phyloP scores from a whole-genome alignment of 2,113 vertebrate species.

The Sterrhoptilus dennistouni region DNA sequence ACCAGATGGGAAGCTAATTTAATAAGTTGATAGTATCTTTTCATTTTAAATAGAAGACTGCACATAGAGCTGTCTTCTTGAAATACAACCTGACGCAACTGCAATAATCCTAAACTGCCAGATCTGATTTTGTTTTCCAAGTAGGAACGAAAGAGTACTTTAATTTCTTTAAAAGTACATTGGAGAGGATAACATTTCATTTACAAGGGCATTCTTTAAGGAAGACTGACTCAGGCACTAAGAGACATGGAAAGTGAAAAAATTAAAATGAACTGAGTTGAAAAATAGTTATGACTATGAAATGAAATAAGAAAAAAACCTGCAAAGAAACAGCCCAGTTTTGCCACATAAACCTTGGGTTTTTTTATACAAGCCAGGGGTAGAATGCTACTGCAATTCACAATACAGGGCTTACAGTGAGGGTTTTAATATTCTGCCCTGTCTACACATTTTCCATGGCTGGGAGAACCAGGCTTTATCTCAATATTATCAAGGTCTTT shows the following conservation, averaged over 20 bases:
- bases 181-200: slow-evolving; percentile 31
- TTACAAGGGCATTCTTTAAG: slow-evolving; percentile 23
- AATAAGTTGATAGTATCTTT: slow-evolving; percentile 63
- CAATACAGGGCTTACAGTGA: neutral
- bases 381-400: neutral
- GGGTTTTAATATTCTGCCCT: neutral
- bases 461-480: neutral
- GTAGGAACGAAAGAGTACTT: neutral
- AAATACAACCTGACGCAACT: slow-evolving; percentile 54
- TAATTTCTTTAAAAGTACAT: slow-evolving; percentile 47
- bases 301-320: neutral
- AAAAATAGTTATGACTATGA: neutral
- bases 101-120: slow-evolving; percentile 48
- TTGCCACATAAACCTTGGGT: neutral
- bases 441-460: neutral
- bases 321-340: neutral
- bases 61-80: slow-evolving; percentile 23
- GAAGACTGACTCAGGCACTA: neutral
- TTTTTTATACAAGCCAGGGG: neutral
- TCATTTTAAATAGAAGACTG: slow-evolving; percentile 67
- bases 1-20: slow-evolving; percentile 64
- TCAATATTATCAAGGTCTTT: neutral
- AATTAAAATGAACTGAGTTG: slow-evolving; percentile 1
- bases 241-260: slow-evolving; percentile 24
- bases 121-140: slow-evolving; percentile 15